These are phyloP conservation scores for Anthoscopus minutus DNA, from an alignment of 2,113 vertebrate genomes.

Conservation along the genomic window DNA sequence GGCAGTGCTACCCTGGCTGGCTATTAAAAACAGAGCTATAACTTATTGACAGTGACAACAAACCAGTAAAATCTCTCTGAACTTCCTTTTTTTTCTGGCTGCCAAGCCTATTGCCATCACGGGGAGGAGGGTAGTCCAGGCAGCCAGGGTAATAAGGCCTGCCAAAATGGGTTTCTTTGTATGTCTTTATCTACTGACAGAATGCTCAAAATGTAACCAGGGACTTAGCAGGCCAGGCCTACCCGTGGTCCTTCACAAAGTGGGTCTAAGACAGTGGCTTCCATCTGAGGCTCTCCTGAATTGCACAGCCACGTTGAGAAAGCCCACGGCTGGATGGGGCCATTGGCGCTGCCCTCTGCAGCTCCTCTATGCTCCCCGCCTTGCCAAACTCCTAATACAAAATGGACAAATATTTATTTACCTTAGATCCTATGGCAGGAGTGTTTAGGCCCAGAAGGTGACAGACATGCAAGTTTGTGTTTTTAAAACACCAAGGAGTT, in stretches of 20 bases:
- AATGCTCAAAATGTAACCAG: background rate
- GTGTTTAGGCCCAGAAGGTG: conserved; percentile 12
- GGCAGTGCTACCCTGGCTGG: background rate
- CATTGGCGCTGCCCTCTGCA: background rate
- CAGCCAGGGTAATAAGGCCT: background rate
- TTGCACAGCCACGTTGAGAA: fast-evolving
- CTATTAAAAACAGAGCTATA: conserved; percentile 19
- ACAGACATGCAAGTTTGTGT: conserved; percentile 13
- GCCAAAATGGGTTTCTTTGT: conserved; percentile 17
- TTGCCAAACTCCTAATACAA: background rate
- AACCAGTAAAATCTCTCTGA: conserved; percentile 40
- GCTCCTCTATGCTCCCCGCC: background rate
- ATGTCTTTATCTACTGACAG: background rate
- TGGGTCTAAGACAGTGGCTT: background rate
- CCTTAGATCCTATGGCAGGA: background rate
- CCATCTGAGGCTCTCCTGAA: background rate
- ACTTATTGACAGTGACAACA: conserved; percentile 33
- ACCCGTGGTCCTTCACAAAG: background rate
- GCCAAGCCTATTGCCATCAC: background rate
- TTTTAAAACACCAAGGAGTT: conserved; percentile 8
- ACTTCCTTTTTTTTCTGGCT: background rate
- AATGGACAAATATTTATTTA: conserved; percentile 45
- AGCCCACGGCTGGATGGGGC: background rate
- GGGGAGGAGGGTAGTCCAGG: background rate
- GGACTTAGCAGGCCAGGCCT: background rate